phyloP scores from a whole-genome alignment of 2,113 vertebrate genomes.

The Henicopernis longicauda region DNA sequence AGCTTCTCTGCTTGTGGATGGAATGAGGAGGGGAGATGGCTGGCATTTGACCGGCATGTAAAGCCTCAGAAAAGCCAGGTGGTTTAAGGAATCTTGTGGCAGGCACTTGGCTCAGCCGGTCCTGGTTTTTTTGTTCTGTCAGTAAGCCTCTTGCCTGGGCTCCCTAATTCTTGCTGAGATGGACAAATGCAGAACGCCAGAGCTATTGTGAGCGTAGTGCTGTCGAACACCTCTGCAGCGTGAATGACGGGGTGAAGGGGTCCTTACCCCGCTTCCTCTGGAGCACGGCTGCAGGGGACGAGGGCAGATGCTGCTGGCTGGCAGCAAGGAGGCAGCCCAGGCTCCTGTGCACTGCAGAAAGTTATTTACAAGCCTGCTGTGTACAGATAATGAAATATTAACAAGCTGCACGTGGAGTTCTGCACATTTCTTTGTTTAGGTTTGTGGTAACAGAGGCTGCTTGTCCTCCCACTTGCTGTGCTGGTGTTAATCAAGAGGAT shows the following conservation, averaged over 20 bases:
- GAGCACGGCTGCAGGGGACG: rapidly evolving
- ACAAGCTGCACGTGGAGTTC: not conserved
- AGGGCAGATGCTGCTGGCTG: not conserved
- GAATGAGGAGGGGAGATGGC: not conserved
- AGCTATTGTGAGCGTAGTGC: not conserved
- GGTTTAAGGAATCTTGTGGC: not conserved
- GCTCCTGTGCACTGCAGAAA: not conserved
- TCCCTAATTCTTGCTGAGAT: not conserved
- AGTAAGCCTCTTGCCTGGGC: not conserved
- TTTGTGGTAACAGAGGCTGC: not conserved
- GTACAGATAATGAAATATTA: not conserved
- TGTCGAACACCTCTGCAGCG: not conserved
- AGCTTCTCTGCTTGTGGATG: not conserved
- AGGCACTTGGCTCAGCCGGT: not conserved
- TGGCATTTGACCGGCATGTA: rapidly evolving
- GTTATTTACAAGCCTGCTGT: not conserved
- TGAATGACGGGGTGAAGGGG: rapidly evolving
- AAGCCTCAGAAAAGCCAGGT: not conserved
- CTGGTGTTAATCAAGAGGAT: not conserved
- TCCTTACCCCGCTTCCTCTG: not conserved
- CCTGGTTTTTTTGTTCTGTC: not conserved
- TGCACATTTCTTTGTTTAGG: not conserved
- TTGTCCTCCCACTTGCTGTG: not conserved
- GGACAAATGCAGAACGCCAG: not conserved
- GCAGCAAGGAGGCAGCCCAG: not conserved